A percentile compares a stretch with the other conserved stretches of the same genome.
These are phyloP conservation scores for Episyrphus balteatus DNA, from an alignment of 1,140 invertebrate genomes.

Conservation along the genomic window DNA sequence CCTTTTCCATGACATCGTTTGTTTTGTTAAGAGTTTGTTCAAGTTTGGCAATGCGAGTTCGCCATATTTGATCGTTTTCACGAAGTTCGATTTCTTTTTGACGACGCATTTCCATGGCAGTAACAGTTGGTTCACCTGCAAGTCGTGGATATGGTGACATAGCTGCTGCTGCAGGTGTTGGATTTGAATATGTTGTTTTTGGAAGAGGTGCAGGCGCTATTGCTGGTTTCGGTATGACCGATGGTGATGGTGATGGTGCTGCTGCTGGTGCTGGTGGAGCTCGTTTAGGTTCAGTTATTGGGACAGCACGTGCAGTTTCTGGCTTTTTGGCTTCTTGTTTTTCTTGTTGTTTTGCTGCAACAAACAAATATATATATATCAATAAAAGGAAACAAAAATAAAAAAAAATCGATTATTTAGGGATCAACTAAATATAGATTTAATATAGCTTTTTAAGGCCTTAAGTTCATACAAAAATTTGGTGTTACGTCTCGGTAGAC, in stretches of 20 bases:
- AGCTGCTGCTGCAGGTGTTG: slow-evolving; percentile 15
- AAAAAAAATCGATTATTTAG: too few relatives aligned
- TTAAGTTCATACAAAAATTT: too few relatives aligned
- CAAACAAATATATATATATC: too few relatives aligned
- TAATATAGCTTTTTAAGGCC: too few relatives aligned
- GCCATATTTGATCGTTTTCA: slow-evolving; percentile 40
- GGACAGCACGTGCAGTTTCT: neutral
- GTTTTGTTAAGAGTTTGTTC: slow-evolving; percentile 39
- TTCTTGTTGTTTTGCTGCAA: too few relatives aligned
- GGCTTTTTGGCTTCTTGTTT: slow-evolving; percentile 2
- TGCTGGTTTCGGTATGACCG: slow-evolving; percentile 7
- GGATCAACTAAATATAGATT: too few relatives aligned
- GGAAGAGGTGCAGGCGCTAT: slow-evolving; percentile 8
- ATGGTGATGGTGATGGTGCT: neutral
- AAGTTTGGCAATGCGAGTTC: slow-evolving; percentile 36
- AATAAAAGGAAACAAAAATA: too few relatives aligned
- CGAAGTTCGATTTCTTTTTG: slow-evolving; percentile 32
- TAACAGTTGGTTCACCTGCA: slow-evolving; percentile 24
- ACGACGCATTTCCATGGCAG: slow-evolving; percentile 30
- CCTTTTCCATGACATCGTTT: slow-evolving; percentile 38
- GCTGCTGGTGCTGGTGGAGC: slow-evolving; percentile 3
- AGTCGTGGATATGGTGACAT: neutral
- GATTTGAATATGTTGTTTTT: slow-evolving; percentile 17
- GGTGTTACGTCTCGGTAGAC: too few relatives aligned
- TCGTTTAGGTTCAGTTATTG: neutral